phyloP scores from a whole-genome alignment of 2,797 vertebrate species.

The Leucoraja ocellata region DNA sequence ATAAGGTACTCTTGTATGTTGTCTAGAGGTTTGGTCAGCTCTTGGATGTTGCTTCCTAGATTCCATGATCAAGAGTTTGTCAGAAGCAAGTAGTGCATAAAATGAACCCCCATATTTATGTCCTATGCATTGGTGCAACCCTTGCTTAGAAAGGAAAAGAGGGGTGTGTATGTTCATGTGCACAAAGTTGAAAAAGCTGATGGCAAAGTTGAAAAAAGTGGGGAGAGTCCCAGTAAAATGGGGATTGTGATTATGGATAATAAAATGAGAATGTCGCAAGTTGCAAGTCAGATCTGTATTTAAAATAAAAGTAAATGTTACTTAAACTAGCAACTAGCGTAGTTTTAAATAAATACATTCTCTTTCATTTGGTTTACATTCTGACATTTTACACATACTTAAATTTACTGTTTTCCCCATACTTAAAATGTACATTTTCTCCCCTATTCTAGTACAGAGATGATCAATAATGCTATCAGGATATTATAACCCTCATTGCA shows the following conservation, averaged over 20 bases:
- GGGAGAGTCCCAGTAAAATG: too few species aligned
- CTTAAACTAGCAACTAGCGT: not conserved
- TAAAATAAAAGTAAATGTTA: not conserved
- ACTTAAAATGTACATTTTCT: not conserved
- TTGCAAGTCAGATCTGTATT: not conserved
- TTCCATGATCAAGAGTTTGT: not conserved
- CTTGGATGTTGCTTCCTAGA: not conserved
- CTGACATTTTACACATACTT: not conserved
- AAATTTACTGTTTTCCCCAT: not conserved
- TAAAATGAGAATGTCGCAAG: not conserved
- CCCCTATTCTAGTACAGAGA: not conserved
- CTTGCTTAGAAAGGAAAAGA: too few species aligned
- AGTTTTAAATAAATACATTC: not conserved
- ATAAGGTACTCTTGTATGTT: too few species aligned
- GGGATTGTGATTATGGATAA: not conserved
- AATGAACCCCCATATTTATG: not conserved
- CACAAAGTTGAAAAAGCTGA: not conserved
- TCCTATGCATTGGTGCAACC: not conserved
- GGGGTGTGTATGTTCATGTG: too few species aligned
- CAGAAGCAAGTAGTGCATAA: not conserved
- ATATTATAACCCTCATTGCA: not conserved
- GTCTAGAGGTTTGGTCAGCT: not conserved
- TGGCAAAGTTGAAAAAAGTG: too few species aligned
- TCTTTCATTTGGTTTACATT: not conserved
- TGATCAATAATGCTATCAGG: not conserved